Percentiles rank a stretch among this genome's conserved stretches.
Conservation (phyloP, 2,888 invertebrate species). For the Drosophila prolongata region DNA sequence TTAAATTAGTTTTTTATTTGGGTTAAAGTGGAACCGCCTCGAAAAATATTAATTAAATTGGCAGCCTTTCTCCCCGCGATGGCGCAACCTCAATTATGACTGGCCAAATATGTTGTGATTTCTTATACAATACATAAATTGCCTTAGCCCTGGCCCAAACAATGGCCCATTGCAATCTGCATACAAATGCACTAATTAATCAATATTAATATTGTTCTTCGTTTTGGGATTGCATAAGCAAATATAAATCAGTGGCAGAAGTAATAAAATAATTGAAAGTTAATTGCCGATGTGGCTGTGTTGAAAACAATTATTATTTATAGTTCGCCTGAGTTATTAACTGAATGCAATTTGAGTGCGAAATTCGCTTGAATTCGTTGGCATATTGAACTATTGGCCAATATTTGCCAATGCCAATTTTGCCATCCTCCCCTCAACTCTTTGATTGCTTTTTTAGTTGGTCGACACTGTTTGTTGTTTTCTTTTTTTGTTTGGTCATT, state of each 20-base stretch:
- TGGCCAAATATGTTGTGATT: slow-evolving; percentile 29
- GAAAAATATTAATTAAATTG: slow-evolving; percentile 34
- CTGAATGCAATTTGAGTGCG: slow-evolving; percentile 25
- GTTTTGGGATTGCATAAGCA: slow-evolving; percentile 30
- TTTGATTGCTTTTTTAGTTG: slow-evolving; percentile 6
- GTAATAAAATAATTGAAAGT: slow-evolving; percentile 29
- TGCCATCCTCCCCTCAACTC: slow-evolving; percentile 13
- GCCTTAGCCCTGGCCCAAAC: slow-evolving; percentile 44
- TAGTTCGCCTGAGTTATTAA: slow-evolving; percentile 21
- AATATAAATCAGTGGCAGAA: slow-evolving; percentile 5
- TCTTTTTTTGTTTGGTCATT: slow-evolving; percentile 24
- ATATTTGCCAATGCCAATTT: slow-evolving; percentile 28
- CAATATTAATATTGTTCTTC: slow-evolving; percentile 24
- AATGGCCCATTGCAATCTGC: slow-evolving; percentile 52
- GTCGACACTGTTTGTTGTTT: slow-evolving; percentile 14
- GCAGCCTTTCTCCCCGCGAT: slow-evolving; percentile 41
- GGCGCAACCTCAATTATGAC: slow-evolving; percentile 41
- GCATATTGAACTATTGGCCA: slow-evolving; percentile 53
- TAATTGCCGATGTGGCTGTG: slow-evolving; percentile 5
- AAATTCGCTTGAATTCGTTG: slow-evolving; percentile 41
- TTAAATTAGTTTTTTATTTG: slow-evolving; percentile 33
- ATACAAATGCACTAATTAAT: slow-evolving; percentile 71
- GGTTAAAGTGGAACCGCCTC: slow-evolving; percentile 30
- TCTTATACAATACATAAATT: slow-evolving; percentile 36
- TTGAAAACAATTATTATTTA: slow-evolving; percentile 17